Evolutionary conservation across 1,140 invertebrate genomes (phyloP), one percentile per base, ranked within the genome.

Genomic region (Vanessa tameamea): DNA sequence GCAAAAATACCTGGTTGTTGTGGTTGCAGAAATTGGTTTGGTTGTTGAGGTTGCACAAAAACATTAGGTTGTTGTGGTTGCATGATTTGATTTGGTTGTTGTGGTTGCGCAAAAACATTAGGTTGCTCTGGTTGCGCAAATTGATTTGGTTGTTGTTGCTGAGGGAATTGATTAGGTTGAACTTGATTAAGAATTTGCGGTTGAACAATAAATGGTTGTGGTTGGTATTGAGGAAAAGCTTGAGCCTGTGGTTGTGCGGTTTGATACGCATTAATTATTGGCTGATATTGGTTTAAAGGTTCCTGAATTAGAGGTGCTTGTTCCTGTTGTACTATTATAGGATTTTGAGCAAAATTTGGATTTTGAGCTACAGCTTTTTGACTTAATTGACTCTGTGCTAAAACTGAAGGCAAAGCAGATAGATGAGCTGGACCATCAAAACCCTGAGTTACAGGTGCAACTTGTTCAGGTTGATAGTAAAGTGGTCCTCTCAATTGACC

Each of bases 391-490:
- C 83, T 83, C 67, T 92, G 90, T 50, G 87, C 84, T 75, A 91
- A 74, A 16, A 91, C 81, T 67, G 89, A 89, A n/a, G 89, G 88
- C 4, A 91, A 69, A 12, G 87, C 89, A 23, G 89, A 82, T 59
- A 92, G 87, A 75, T 91, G 90, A 3, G 88, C 80, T 55, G 82
- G 85, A 16, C 83, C 90, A 69, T 87, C 84, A 63, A 85, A 90
- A 3, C 84, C 84, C 74, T 85, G 83, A 7, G 67, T 67, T 43
- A 82, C 79, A 12, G 75, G 66, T 26, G 66, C 76, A 47, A 74
- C 75, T 61, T 79, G 71, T 43, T 75, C 59, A 55, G 83, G 82
- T 71, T 88, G 86, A 51, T 83, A 82, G n/a, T 78, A 83, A n/a
- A 88, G 20, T 0, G 84, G 84, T 23, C 82, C 80, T 76, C 76